A percentile compares a stretch with the other conserved stretches of the same genome.
Conservation (phyloP, 23 tunicate genomes). For the Phallusia fumigata region DNA sequence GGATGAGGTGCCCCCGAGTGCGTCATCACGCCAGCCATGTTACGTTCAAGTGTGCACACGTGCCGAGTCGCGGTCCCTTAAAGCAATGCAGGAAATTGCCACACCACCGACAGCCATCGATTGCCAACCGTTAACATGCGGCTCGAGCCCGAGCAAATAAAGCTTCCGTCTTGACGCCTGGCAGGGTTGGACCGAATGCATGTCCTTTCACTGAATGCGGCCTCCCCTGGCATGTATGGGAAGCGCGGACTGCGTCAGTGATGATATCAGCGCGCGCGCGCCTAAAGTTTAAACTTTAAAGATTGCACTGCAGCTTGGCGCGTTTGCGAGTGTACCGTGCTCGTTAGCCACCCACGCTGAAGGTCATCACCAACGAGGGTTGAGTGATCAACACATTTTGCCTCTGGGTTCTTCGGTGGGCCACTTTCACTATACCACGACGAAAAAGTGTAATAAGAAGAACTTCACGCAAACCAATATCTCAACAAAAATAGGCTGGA, state of each 20-base stretch:
- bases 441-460: too few species aligned
- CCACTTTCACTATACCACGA: too few species aligned
- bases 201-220: not conserved
- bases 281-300: too few species aligned
- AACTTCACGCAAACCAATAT: too few species aligned
- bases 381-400: too few species aligned
- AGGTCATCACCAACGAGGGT: not conserved
- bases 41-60: slow-evolving; percentile 14
- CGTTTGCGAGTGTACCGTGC: not conserved
- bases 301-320: not conserved
- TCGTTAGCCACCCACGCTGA: not conserved
- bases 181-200: not conserved
- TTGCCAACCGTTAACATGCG: slow-evolving; percentile 1
- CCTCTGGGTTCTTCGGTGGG: too few species aligned
- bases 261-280: not conserved
- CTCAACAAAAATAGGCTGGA: too few species aligned
- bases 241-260: not conserved
- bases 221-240: not conserved
- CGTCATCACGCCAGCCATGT: not conserved
- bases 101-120: not conserved
- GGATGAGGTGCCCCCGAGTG: slow-evolving; percentile 13
- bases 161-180: not conserved
- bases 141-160: not conserved
- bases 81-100: slow-evolving; percentile 4
- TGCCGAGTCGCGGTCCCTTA: not conserved